These are phyloP conservation scores for Enteromius argenteus DNA, from an alignment of 2,797 vertebrate genomes.

Conservation along the genomic window DNA sequence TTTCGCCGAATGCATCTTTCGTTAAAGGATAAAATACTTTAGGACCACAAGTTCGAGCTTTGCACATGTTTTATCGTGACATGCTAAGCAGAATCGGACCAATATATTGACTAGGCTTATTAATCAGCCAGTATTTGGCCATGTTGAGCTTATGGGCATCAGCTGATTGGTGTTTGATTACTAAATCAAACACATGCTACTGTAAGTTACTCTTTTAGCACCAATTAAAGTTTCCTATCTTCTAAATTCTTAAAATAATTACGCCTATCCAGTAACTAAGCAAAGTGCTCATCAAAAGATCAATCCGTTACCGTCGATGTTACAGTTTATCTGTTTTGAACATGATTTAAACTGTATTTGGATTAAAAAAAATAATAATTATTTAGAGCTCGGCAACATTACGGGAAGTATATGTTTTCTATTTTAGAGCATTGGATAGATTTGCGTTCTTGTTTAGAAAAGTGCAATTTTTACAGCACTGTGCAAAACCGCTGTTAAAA, in stretches of 20 bases:
- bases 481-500: conserved; percentile 94
- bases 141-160: conserved; percentile 6
- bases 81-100: not conserved
- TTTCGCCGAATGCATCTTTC: not conserved
- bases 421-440: conserved; percentile 18
- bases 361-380: not conserved
- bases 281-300: conserved; percentile 32
- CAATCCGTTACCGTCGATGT: not conserved
- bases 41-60: not conserved
- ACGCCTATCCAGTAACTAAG: conserved; percentile 14
- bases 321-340: conserved; percentile 22
- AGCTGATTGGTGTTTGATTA: conserved; percentile 2
- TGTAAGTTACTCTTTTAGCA: conserved; percentile 9
- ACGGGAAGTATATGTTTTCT: not conserved
- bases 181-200: conserved; percentile 13
- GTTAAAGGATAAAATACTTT: conserved; percentile 9
- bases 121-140: not conserved
- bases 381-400: not conserved
- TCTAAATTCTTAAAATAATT: not conserved
- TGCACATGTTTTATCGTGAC: not conserved
- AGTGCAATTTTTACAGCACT: conserved; percentile 93
- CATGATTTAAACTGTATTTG: conserved; percentile 18
- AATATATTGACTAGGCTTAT: conserved; percentile 1
- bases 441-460: conserved; percentile 73
- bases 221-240: not conserved